Evolutionary conservation across 2,113 vertebrate species (phyloP).

Genomic region (Cynocephalus volans): DNA sequence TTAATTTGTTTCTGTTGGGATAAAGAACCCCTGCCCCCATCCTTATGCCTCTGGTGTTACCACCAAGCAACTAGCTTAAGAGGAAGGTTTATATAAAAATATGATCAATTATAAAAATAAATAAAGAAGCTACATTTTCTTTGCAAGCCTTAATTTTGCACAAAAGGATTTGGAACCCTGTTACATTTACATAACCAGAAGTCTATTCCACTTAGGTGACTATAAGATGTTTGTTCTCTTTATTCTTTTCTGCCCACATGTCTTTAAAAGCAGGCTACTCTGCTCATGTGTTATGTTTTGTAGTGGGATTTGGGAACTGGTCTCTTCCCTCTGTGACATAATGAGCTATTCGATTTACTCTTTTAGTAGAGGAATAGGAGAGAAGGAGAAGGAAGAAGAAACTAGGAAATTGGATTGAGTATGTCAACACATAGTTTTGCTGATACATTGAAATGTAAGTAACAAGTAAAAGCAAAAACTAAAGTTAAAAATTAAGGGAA

Average conservation of each 20-base stretch:
- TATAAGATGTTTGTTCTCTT: not conserved
- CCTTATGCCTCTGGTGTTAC: not conserved
- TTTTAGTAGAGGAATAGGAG: not conserved
- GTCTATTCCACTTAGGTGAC: not conserved
- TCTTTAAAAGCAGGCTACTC: not conserved
- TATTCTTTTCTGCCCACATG: not conserved
- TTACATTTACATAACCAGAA: not conserved
- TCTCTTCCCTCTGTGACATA: not conserved
- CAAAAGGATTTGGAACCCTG: not conserved
- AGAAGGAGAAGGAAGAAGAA: not conserved
- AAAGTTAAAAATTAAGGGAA: not conserved
- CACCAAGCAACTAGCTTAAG: not conserved
- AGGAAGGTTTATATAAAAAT: not conserved
- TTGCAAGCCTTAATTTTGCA: not conserved
- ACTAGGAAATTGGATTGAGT: not conserved
- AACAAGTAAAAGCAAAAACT: not conserved
- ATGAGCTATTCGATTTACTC: not conserved
- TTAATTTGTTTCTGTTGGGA: conserved; percentile 1
- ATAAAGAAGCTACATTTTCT: not conserved
- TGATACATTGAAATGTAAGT: not conserved
- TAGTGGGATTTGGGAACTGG: not conserved
- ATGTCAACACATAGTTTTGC: not conserved
- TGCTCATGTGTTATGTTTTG: not conserved
- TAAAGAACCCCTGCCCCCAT: not conserved
- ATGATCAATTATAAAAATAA: not conserved